Percentiles rank a stretch among this genome's conserved stretches.
These are phyloP conservation scores for Eledone cirrhosa DNA, from an alignment of 2,888 invertebrate genomes.

Conservation along the genomic window DNA sequence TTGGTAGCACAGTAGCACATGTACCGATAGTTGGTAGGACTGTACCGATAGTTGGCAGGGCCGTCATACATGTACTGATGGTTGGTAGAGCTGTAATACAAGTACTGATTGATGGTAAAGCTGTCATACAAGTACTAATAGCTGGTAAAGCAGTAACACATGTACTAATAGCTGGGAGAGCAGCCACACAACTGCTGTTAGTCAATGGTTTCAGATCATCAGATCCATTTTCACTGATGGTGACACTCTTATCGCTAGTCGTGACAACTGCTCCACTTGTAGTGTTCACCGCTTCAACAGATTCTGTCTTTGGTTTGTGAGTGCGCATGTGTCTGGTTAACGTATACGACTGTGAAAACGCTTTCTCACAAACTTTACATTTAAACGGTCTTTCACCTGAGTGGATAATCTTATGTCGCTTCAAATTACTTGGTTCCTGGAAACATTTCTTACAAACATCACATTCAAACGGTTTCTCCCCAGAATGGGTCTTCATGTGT, in stretches of 20 bases:
- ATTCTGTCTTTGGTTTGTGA: constrained; percentile 23
- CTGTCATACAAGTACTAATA: constrained; percentile 19
- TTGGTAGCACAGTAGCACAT: constrained; percentile 13
- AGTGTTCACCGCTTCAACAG: constrained; percentile 4
- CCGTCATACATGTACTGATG: constrained; percentile 20
- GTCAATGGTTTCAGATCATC: not conserved
- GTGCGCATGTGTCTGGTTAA: constrained; percentile 21
- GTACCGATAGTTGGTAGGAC: constrained; percentile 19
- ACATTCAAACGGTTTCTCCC: constrained; percentile 25
- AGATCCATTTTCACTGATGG: not conserved
- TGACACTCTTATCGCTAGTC: not conserved
- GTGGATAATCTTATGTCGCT: constrained; percentile 16
- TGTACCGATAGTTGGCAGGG: constrained; percentile 10
- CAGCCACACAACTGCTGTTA: not conserved
- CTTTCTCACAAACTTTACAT: constrained; percentile 21
- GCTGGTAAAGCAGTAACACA: constrained; percentile 21
- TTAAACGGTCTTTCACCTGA: constrained; percentile 19
- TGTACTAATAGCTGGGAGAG: constrained; percentile 16
- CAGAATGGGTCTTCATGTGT: constrained; percentile 25
- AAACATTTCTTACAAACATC: constrained; percentile 24
- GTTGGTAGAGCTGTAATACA: constrained; percentile 19
- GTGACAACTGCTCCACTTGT: constrained; percentile 1
- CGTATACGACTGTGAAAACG: constrained; percentile 20
- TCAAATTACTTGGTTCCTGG: constrained; percentile 22
- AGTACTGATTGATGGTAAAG: constrained; percentile 10